Percentiles rank a stretch among this genome's conserved stretches.
phyloP scores from a whole-genome alignment of 2,797 vertebrate species.

The Pantherophis alleghaniensis region DNA sequence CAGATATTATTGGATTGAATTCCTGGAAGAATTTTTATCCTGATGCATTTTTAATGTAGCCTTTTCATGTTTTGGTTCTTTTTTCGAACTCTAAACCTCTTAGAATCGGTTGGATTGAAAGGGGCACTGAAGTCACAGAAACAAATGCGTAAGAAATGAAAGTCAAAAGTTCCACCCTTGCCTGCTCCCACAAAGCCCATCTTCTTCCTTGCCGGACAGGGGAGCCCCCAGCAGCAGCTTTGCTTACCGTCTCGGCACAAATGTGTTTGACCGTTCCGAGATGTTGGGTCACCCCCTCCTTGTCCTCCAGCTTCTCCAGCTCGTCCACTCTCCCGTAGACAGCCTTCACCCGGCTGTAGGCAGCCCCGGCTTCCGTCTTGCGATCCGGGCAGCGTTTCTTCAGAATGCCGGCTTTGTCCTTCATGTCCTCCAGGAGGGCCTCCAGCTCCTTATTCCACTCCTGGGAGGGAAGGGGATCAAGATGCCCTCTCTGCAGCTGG shows the following conservation, averaged over 20 bases:
- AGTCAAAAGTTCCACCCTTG: neutral
- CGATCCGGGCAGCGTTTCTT: slow-evolving; percentile 27
- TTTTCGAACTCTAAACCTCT: neutral
- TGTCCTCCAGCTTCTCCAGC: neutral
- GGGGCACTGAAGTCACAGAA: neutral
- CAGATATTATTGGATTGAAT: neutral
- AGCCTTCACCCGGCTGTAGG: slow-evolving; percentile 40
- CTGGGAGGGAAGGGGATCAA: neutral
- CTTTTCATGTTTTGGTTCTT: neutral
- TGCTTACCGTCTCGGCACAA: slow-evolving; percentile 11
- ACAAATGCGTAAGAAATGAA: rapidly evolving
- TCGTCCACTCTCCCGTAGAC: slow-evolving; percentile 36
- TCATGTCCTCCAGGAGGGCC: slow-evolving; percentile 39
- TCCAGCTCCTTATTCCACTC: slow-evolving; percentile 39
- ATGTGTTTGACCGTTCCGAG: slow-evolving; percentile 20
- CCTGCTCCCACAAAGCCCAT: too few species aligned
- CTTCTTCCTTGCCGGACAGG: rapidly evolving
- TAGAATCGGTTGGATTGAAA: neutral
- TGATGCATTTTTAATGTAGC: neutral
- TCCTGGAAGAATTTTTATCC: neutral
- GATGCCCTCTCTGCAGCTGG: neutral
- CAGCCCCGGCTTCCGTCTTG: slow-evolving; percentile 34
- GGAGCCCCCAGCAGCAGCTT: neutral
- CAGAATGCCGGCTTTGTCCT: slow-evolving; percentile 14
- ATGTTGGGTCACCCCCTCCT: slow-evolving; percentile 25